phyloP scores from a whole-genome alignment of 1,140 invertebrate genomes.

The Parapsyche elsis region DNA sequence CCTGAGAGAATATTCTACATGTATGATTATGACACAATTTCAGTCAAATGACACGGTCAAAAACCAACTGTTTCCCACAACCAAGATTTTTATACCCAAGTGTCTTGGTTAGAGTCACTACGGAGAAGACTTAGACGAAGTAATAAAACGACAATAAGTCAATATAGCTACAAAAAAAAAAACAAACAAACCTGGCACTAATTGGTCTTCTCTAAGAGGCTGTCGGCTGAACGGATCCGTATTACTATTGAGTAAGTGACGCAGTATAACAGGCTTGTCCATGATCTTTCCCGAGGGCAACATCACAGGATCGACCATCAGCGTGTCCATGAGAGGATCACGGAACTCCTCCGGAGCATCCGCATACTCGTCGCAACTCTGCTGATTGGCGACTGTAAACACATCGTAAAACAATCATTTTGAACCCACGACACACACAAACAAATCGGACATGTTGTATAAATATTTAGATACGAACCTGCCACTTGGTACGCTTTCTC shows the following conservation, averaged over 20 bases:
- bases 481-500: slow-evolving; percentile 82
- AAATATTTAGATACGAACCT: slow-evolving; percentile 59
- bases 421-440: not conserved
- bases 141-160: slow-evolving; percentile 16
- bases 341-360: slow-evolving; percentile 98
- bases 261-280: slow-evolving; percentile 93
- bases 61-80: too few species aligned
- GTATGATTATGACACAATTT: too few species aligned
- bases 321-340: slow-evolving; percentile 97
- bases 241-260: slow-evolving; percentile 94
- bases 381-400: slow-evolving; percentile 80
- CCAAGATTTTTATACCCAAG: too few species aligned
- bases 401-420: not conserved
- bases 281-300: slow-evolving; percentile 95
- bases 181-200: slow-evolving; percentile 73
- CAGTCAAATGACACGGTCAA: too few species aligned
- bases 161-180: not conserved
- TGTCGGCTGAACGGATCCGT: slow-evolving; percentile 98
- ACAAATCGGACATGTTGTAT: not conserved
- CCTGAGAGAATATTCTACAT: too few species aligned
- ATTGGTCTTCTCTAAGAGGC: slow-evolving; percentile 88
- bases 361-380: slow-evolving; percentile 90
- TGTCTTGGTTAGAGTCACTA: not conserved
- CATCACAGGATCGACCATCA: slow-evolving; percentile 96
- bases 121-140: not conserved